Conservation (phyloP, 2,888 invertebrate genomes). For the Harpagoxenus sublaevis region DNA sequence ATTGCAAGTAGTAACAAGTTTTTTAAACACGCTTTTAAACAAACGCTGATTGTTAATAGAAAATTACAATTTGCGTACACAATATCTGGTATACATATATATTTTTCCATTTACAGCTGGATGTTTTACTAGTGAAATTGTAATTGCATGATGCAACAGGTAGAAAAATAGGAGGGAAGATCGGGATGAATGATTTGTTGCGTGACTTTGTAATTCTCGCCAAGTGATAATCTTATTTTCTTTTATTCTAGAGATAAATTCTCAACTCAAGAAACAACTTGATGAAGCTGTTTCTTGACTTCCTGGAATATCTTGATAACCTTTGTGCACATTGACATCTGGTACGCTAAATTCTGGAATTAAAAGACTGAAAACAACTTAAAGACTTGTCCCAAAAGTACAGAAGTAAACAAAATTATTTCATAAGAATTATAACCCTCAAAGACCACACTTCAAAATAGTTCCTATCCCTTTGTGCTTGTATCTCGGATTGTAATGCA, state of each 20-base stretch:
- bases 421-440: neutral
- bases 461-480: no score
- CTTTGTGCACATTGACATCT: neutral
- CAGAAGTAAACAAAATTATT: neutral
- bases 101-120: neutral
- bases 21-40: neutral
- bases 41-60: neutral
- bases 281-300: neutral
- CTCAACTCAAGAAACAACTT: neutral
- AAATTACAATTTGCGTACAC: neutral
- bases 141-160: constrained; percentile 11
- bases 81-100: neutral
- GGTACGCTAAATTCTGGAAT: neutral
- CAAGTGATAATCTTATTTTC: constrained; percentile 12
- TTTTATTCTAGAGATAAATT: constrained; percentile 19
- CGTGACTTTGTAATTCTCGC: neutral
- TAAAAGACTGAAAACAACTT: neutral
- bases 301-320: constrained; percentile 15
- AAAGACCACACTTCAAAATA: no score
- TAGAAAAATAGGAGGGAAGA: constrained; percentile 2
- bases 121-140: constrained; percentile 4
- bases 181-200: constrained; percentile 16
- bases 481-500: no score
- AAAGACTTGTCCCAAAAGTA: neutral
- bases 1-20: neutral